phyloP scores from a whole-genome alignment of 2,888 invertebrate genomes.

The Drosophila pseudotakahashii region DNA sequence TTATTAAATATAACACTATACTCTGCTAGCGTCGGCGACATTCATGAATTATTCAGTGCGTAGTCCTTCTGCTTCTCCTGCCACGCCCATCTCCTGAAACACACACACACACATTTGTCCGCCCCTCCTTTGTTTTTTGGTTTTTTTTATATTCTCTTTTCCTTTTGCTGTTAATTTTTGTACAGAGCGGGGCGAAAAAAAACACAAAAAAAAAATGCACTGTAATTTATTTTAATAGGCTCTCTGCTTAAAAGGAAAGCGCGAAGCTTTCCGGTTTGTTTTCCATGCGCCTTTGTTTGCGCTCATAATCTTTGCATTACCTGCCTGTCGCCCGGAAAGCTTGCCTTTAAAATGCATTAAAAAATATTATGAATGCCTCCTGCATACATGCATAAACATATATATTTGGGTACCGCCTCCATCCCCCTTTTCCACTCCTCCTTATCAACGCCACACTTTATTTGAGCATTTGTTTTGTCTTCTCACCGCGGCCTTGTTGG shows the following conservation, averaged over 20 bases:
- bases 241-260: slow-evolving; percentile 50
- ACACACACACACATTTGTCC: slow-evolving; percentile 12
- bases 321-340: slow-evolving; percentile 42
- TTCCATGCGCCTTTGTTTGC: slow-evolving; percentile 35
- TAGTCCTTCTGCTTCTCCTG: slow-evolving; percentile 54
- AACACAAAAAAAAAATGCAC: slow-evolving; percentile 62
- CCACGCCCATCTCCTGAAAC: background rate
- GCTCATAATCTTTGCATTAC: slow-evolving; percentile 64
- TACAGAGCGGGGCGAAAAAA: slow-evolving; percentile 26
- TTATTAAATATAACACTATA: slow-evolving; percentile 72
- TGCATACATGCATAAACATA: slow-evolving; percentile 49
- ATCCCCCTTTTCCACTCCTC: background rate
- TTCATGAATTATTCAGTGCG: slow-evolving; percentile 76
- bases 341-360: slow-evolving; percentile 61
- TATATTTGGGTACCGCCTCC: slow-evolving; percentile 9
- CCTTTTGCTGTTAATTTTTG: slow-evolving; percentile 60
- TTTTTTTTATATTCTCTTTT: slow-evolving; percentile 11
- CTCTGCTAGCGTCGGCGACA: slow-evolving; percentile 47
- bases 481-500: slow-evolving; percentile 17
- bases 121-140: slow-evolving; percentile 49
- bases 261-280: slow-evolving; percentile 34
- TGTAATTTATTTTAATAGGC: slow-evolving; percentile 74
- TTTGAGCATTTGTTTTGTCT: slow-evolving; percentile 23
- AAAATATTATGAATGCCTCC: slow-evolving; percentile 48
- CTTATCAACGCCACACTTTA: slow-evolving; percentile 23